Base-by-base conservation (phyloP, 2,888 invertebrate genomes). In the Caenorhabditis plicata region DNA sequence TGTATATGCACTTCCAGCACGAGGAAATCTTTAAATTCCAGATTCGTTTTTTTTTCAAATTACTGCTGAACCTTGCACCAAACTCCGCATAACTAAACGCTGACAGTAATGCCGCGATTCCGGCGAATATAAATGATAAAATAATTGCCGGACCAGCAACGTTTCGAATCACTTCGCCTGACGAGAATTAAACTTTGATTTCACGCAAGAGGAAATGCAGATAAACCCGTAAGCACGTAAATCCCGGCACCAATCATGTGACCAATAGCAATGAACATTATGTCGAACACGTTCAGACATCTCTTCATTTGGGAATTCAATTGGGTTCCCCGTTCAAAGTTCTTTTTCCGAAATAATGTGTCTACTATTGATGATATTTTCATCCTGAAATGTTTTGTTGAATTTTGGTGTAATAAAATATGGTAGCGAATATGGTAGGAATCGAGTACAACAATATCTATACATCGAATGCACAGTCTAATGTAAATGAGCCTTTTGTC, bases 111-210 rank as follows among this genome's bases (percentile, higher is more conserved):
- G 91, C 90, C 23, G 90, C 83, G 1, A 94, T 82, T 1, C 91
- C 92, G 5, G 92, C 91, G 44, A 93, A 88, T 0, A 89, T 81
- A 78, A 89, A 86, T 7, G 85, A 84, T 15, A 95, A 78, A 5
- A 90, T 88, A 1, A 93, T 91, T 0, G 91, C 91, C 0, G 95
- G 95, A 0, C 95, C 95, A 0, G 93, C 90, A 76, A 88, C 87
- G 67, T 88, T 86, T 60, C 87, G 87, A 0, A 91, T 90, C 2
- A 91, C 91, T 0, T 89, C 87, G 33, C 91, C n/a, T n/a, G n/a
- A n/a, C n/a, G n/a, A n/a, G n/a, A n/a, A n/a, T n/a, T n/a, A n/a
- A n/a, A n/a, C n/a, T n/a, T n/a, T n/a, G n/a, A n/a, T n/a, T n/a
- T n/a, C n/a, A n/a, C n/a, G n/a, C n/a, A n/a, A n/a, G n/a, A n/a